Evolutionary conservation across 2,888 invertebrate genomes (phyloP), one percentile per base, ranked within the genome.

Genomic region (Sylvicola cinctus): DNA sequence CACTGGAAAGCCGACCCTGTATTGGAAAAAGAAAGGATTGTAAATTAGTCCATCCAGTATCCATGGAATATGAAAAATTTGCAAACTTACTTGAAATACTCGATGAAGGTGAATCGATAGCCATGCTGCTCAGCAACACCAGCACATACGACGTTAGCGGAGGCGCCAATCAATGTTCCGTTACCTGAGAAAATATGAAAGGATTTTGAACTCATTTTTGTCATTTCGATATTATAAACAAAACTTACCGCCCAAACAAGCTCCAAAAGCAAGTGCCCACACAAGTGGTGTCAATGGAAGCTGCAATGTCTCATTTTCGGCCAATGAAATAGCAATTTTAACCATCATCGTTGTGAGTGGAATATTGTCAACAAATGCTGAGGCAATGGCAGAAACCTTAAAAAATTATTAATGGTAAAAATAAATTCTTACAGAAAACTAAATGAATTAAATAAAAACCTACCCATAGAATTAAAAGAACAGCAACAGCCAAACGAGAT

Each of bases 331-430:
- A 4, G 79, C 75, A 27, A 87, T 70, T 27, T 76, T 65, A 1
- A 90, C 68, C 88, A 90, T 90, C 75, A 90, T 87, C 0, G 88
- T 84, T 0, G 88, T 81, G 34, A 88, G 68, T 0, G 90, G 88
- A 34, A 90, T 80, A 54, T 88, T 90, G 55, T 90, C 88, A 2
- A 90, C 76, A 46, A 90, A 78, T 1, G 87, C 79, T 11, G 87
- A 88, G 0, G 78, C 77, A 8, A 84, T 33, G 0, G 84, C 84
- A 0, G 88, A 87, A 31, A 83, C 74, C 74, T 70, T 49, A 35
- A 75, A 61, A 17, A 74, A 45, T 12, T 16, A 5, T 7, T 26
- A n/a, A 14, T 12, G 32, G 36, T 12, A 12, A 32, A 29, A 12
- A n/a, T 4, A 12, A n/a, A n/a, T n/a, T n/a, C n/a, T n/a, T n/a